A percentile compares a stretch with the other conserved stretches of the same genome.
Evolutionary conservation across 2,797 vertebrate species (phyloP).

Genomic region (Alosa sapidissima): DNA sequence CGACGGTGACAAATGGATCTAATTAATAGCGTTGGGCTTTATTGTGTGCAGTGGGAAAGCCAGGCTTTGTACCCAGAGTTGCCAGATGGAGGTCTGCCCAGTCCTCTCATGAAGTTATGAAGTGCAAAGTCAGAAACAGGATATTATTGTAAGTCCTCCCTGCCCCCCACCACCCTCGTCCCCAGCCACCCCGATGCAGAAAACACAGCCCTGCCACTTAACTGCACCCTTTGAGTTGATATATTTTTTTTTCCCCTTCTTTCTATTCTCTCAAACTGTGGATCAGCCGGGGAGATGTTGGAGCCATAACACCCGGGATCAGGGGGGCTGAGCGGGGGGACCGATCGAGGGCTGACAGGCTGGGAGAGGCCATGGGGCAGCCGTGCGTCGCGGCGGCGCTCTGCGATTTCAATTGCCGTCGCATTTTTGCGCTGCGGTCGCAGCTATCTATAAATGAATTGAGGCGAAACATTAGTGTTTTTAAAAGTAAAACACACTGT

Average conservation of each 20-base stretch:
- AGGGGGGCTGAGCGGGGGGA: background rate
- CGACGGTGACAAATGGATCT: constrained; percentile 70
- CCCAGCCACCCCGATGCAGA: constrained; percentile 37
- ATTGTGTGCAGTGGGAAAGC: constrained; percentile 62
- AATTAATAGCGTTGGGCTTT: constrained; percentile 69
- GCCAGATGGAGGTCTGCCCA: constrained; percentile 63
- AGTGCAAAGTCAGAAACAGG: constrained; percentile 72
- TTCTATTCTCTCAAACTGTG: constrained; percentile 32
- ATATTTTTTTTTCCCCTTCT: constrained; percentile 38
- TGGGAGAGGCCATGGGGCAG: constrained; percentile 31
- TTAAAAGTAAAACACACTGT: constrained; percentile 23
- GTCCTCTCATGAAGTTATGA: constrained; percentile 67
- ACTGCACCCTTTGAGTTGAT: constrained; percentile 62
- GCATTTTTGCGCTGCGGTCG: constrained; percentile 48
- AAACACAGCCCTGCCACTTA: constrained; percentile 69
- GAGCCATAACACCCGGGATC: constrained; percentile 43
- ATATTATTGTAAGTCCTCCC: constrained; percentile 73
- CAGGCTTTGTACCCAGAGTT: constrained; percentile 48
- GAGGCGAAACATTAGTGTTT: constrained; percentile 43
- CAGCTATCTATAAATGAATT: constrained; percentile 44
- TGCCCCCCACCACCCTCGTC: constrained; percentile 50
- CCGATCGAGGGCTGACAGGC: constrained; percentile 36
- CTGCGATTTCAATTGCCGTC: constrained; percentile 61
- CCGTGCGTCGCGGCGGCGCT: constrained; percentile 30
- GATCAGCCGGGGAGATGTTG: constrained; percentile 48